Evolutionary conservation across 2,113 vertebrate species (phyloP).

Genomic region (Hyla sarda): DNA sequence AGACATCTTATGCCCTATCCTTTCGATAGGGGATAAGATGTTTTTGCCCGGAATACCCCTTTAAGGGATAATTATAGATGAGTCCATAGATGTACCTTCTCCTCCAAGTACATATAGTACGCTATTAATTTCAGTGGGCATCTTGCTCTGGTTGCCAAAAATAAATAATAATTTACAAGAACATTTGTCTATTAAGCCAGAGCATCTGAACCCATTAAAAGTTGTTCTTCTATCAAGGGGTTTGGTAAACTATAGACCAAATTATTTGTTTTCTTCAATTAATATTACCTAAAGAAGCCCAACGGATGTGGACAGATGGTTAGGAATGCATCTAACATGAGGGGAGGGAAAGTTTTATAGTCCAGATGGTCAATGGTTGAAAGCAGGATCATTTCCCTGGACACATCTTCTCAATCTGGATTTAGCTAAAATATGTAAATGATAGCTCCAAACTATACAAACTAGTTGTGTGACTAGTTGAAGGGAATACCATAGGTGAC

Average conservation of each 20-base stretch:
- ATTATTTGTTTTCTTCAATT: neutral
- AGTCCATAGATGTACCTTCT: no score
- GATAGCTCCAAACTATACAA: neutral
- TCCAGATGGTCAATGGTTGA: conserved; percentile 4
- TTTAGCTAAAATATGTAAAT: neutral
- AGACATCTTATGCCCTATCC: no score
- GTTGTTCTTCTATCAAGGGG: neutral
- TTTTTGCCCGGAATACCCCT: no score
- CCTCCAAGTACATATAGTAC: no score
- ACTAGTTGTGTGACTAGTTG: neutral
- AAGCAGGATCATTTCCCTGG: neutral
- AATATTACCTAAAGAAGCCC: neutral
- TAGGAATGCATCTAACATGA: neutral
- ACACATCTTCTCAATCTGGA: neutral
- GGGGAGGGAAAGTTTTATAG: neutral
- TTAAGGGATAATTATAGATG: no score
- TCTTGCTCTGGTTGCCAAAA: neutral
- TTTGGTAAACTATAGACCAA: neutral
- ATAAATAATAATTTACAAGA: neutral
- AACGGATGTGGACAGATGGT: neutral
- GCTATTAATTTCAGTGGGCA: neutral
- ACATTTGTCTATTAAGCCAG: neutral
- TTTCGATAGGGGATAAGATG: no score
- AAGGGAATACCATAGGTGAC: neutral
- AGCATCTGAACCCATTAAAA: neutral